A percentile compares a stretch with the other conserved stretches of the same genome.
These are phyloP conservation scores for Endomychus coccineus DNA, from an alignment of 2,888 invertebrate genomes.

Conservation along the genomic window DNA sequence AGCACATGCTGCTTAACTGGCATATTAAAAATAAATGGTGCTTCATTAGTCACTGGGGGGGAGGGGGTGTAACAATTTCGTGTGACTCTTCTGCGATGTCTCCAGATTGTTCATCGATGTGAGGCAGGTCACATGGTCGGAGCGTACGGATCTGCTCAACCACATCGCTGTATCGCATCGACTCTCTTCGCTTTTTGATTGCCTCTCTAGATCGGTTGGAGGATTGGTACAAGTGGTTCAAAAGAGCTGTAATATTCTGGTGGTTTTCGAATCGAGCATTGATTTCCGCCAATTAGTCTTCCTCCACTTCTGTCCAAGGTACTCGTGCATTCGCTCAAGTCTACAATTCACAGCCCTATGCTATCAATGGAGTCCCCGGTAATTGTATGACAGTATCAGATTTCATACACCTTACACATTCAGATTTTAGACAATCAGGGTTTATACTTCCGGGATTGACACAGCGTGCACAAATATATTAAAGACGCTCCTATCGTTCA, in stretches of 20 bases:
- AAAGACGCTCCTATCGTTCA: too few relatives aligned
- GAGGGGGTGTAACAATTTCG: not conserved
- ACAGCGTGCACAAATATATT: too few relatives aligned
- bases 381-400: too few relatives aligned
- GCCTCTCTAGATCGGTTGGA: not conserved
- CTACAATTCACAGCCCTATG: too few relatives aligned
- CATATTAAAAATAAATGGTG: not conserved
- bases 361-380: too few relatives aligned
- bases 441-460: too few relatives aligned
- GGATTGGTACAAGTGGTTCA: not conserved
- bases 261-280: not conserved
- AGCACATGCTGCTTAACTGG: not conserved
- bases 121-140: too few relatives aligned
- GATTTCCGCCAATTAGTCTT: not conserved
- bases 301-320: not conserved
- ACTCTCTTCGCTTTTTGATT: not conserved
- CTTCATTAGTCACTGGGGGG: not conserved
- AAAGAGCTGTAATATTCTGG: too few relatives aligned
- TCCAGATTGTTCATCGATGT: not conserved
- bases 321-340: not conserved
- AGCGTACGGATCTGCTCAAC: not conserved
- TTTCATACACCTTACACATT: too few relatives aligned
- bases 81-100: not conserved
- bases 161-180: not conserved
- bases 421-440: too few relatives aligned